Evolutionary conservation across 2,888 invertebrate genomes (phyloP).

Genomic region (Eumacrocentrus americanus): DNA sequence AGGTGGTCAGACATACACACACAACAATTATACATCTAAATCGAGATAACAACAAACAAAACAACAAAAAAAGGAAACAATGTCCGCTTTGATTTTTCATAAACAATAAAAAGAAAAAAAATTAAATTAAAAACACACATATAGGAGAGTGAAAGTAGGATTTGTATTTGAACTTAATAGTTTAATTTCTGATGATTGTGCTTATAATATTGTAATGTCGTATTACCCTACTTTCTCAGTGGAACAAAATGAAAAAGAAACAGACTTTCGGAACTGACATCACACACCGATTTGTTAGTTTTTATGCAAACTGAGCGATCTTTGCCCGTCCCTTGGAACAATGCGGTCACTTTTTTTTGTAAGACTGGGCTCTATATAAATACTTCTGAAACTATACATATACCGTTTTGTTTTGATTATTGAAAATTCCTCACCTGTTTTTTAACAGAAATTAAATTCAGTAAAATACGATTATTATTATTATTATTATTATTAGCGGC

Average conservation of each 20-base stretch:
- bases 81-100: conserved; percentile 57
- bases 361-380: conserved; percentile 62
- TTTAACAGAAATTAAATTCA: conserved; percentile 21
- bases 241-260: conserved; percentile 39
- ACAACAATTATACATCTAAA: conserved; percentile 48
- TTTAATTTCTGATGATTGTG: conserved; percentile 59
- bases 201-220: conserved; percentile 58
- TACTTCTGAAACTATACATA: conserved; percentile 58
- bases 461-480: conserved; percentile 29
- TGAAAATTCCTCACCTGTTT: conserved; percentile 47
- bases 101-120: conserved; percentile 41
- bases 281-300: conserved; percentile 56
- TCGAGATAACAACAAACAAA: conserved; percentile 39
- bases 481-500: conserved; percentile 25
- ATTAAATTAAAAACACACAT: conserved; percentile 29
- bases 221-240: conserved; percentile 58
- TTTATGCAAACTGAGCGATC: conserved; percentile 55
- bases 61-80: conserved; percentile 47
- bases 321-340: conserved; percentile 60
- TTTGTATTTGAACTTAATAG: conserved; percentile 60
- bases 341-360: conserved; percentile 60
- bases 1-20: conserved; percentile 50
- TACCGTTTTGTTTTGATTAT: conserved; percentile 57
- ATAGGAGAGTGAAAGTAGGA: conserved; percentile 61
- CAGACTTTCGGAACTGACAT: conserved; percentile 47